Base-by-base conservation (phyloP, 2,113 vertebrate species). In the Malurus melanocephalus region DNA sequence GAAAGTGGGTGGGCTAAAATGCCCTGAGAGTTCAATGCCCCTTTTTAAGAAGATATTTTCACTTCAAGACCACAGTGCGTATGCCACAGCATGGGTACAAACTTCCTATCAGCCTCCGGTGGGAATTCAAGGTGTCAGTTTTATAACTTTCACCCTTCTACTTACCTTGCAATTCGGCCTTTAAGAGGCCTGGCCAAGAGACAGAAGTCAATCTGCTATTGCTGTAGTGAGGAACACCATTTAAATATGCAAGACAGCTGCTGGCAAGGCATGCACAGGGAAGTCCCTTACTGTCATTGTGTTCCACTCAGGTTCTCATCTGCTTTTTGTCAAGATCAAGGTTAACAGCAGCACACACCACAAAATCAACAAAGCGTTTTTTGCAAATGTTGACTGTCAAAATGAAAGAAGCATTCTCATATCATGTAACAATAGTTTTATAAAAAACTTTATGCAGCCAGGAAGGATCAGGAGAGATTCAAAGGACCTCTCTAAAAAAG, bases 1-100 rank as follows among this genome's bases (percentile, higher is more conserved):
- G 51, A 83, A 77, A 73, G 43, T 16, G 28, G 0, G 0, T 8
- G 72, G 46, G 28, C 15, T 89, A 59, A 80, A 86, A 43, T 19
- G 18, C 68, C 49, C 38, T 4, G 8, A 45, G 51, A 67, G 51
- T 49, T 60, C 68, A 53, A 66, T 22, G 35, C 3, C 17, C n/a
- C 38, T 76, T 45, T 40, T 35, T 35, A 20, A 45, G 51, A 61
- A 55, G 56, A 16, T 5, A 24, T 64, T 78, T 78, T 65, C 42
- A 35, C 32, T 61, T 76, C 27, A 45, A 28, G 24, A 73, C 48
- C 21, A 48, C 26, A 73, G 48, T 0, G 0, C 3, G 3, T 3
- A 1, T 15, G 27, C n/a, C 1, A 1, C 55, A 46, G 48, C 4
- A 14, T 24, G 43, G 7, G 22, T 42, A 59, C 21, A 60, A 69